Evolutionary conservation across 2,113 vertebrate species (phyloP).

Genomic region (Conger conger): DNA sequence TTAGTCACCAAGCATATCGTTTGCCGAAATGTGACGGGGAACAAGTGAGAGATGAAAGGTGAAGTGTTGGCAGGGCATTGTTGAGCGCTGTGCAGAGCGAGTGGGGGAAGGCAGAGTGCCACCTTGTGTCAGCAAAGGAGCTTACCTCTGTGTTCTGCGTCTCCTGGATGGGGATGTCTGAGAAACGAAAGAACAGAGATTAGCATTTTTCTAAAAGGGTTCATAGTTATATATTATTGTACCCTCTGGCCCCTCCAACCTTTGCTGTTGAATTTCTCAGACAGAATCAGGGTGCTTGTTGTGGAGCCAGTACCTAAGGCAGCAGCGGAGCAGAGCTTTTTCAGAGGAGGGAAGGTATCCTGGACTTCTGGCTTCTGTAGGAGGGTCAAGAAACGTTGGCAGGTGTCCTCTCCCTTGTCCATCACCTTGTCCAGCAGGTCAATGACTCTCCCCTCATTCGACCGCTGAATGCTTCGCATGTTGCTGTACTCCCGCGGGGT

Average conservation of each 20-base stretch:
- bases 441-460: constrained; percentile 15
- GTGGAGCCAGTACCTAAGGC: background rate
- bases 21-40: background rate
- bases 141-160: background rate
- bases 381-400: constrained; percentile 50
- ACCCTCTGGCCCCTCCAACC: too few relatives aligned
- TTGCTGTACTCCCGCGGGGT: constrained; percentile 49
- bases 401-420: constrained; percentile 50
- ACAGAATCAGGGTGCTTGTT: background rate
- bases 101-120: background rate
- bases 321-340: background rate
- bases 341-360: constrained; percentile 33
- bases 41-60: background rate
- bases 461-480: constrained; percentile 38
- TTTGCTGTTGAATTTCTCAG: background rate
- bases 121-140: background rate
- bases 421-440: constrained; percentile 59
- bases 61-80: background rate
- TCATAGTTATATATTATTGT: background rate
- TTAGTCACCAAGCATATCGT: background rate
- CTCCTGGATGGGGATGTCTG: background rate
- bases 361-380: constrained; percentile 40
- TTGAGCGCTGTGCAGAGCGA: background rate
- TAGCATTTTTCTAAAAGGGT: background rate
- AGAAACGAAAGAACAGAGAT: background rate